These are phyloP conservation scores for Etheostoma nigrum DNA, from an alignment of 2,797 vertebrate genomes.

Conservation along the genomic window DNA sequence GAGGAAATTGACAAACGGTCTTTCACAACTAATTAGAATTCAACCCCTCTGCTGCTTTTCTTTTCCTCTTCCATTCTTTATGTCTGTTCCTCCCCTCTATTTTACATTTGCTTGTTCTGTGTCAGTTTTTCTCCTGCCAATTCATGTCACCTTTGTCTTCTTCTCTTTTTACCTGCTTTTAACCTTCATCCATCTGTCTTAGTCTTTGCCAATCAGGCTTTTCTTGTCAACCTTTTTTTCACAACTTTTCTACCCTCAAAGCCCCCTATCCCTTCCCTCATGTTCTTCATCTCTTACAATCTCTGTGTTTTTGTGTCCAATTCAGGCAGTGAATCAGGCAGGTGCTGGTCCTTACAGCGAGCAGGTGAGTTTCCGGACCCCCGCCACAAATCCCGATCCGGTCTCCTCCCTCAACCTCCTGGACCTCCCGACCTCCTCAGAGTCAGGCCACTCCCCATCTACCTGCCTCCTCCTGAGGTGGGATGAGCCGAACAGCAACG, in stretches of 20 bases:
- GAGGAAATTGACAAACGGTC: slow-evolving; percentile 18
- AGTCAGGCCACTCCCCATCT: slow-evolving; percentile 84
- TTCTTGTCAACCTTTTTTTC: not conserved
- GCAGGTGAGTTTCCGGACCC: slow-evolving; percentile 90
- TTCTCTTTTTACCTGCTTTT: not conserved
- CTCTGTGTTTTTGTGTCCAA: slow-evolving; percentile 10
- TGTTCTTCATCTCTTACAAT: slow-evolving; percentile 2
- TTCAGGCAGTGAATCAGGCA: slow-evolving; percentile 93
- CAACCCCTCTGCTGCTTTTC: slow-evolving; percentile 10
- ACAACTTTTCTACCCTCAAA: not conserved
- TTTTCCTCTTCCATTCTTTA: slow-evolving; percentile 3
- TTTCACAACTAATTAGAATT: slow-evolving; percentile 34
- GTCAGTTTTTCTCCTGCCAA: not conserved
- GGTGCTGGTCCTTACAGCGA: slow-evolving; percentile 94
- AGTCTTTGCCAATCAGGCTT: not conserved
- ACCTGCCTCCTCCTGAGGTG: slow-evolving; percentile 94
- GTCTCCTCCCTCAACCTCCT: slow-evolving; percentile 85
- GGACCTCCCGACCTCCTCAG: slow-evolving; percentile 83
- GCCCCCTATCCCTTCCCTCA: not conserved
- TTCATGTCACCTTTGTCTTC: slow-evolving; percentile 3
- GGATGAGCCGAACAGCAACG: slow-evolving; percentile 95
- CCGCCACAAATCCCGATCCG: slow-evolving; percentile 88
- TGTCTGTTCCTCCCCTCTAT: not conserved
- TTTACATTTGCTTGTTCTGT: not conserved
- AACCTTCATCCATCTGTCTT: not conserved